Evolutionary conservation across 1,140 invertebrate species (phyloP).

Genomic region (Drosophila azteca): DNA sequence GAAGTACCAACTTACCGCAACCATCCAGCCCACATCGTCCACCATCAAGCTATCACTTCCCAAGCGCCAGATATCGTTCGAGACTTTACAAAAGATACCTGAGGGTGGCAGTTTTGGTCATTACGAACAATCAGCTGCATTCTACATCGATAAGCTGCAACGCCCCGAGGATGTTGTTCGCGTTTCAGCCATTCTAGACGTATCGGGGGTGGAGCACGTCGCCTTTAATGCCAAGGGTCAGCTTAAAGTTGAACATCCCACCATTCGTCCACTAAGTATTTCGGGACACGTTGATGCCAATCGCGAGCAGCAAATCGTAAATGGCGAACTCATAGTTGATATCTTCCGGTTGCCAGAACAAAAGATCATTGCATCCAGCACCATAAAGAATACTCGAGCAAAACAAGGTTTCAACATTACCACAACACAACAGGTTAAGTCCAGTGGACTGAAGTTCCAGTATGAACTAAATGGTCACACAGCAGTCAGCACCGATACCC

Average conservation of each 20-base stretch:
- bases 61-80: constrained; percentile 86
- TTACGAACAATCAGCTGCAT: constrained; percentile 84
- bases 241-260: constrained; percentile 87
- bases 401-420: constrained; percentile 64
- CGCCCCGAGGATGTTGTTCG: constrained; percentile 86
- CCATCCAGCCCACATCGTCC: constrained; percentile 86
- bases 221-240: constrained; percentile 85
- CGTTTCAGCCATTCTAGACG: constrained; percentile 45
- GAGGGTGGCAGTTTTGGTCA: constrained; percentile 72
- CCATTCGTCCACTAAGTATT: constrained; percentile 85
- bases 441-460: constrained; percentile 63
- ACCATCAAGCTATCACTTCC: constrained; percentile 87
- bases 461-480: constrained; percentile 56
- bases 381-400: constrained; percentile 39
- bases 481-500: constrained; percentile 41
- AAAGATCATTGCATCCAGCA: constrained; percentile 84
- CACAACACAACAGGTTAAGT: constrained; percentile 47
- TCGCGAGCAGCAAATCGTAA: constrained; percentile 79
- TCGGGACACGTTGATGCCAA: constrained; percentile 84
- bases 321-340: constrained; percentile 86
- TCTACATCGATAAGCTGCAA: constrained; percentile 89
- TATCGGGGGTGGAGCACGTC: constrained; percentile 83
- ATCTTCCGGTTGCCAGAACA: constrained; percentile 87
- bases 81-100: constrained; percentile 84
- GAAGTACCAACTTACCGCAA: constrained; percentile 88